A percentile compares a stretch with the other conserved stretches of the same genome.
These are phyloP conservation scores for Embidobia sp. DNA, from an alignment of 2,888 invertebrate genomes.

Conservation along the genomic window DNA sequence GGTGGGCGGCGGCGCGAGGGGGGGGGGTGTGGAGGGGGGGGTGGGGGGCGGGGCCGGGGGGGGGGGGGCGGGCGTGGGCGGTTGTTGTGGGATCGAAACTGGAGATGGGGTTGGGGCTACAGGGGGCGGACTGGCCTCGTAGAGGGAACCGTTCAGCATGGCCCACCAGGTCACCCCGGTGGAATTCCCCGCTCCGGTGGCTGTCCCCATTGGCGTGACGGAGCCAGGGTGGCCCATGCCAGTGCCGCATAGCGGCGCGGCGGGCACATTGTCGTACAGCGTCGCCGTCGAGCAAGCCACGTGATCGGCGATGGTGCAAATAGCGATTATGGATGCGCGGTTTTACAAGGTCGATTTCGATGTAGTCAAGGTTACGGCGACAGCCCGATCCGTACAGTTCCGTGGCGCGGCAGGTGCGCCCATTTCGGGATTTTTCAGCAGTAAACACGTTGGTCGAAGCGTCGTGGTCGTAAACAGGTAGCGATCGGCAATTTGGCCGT, in stretches of 20 bases:
- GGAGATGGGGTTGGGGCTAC: conserved; percentile 81
- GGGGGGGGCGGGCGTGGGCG: conserved; percentile 82
- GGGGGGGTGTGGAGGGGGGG: conserved; percentile 83
- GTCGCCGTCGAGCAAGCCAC: conserved; percentile 92
- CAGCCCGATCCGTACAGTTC: conserved; percentile 58
- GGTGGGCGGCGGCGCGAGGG: conserved; percentile 81
- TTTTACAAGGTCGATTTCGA: conserved; percentile 72
- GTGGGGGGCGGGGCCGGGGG: conserved; percentile 82
- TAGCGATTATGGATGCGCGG: conserved; percentile 81
- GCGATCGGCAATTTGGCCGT: conserved; percentile 44
- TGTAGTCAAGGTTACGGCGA: conserved; percentile 63
- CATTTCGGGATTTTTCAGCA: conserved; percentile 63
- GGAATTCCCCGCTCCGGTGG: conserved; percentile 91
- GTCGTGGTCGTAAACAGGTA: conserved; percentile 68
- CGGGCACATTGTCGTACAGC: conserved; percentile 91
- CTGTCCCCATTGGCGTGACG: conserved; percentile 83
- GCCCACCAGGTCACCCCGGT: conserved; percentile 91
- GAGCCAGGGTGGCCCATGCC: conserved; percentile 82
- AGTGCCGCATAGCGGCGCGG: conserved; percentile 85
- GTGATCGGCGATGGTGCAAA: conserved; percentile 87
- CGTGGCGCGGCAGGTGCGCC: conserved; percentile 59
- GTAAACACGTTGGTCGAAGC: conserved; percentile 62
- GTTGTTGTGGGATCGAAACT: conserved; percentile 80
- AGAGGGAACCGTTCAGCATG: conserved; percentile 92
- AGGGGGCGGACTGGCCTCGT: conserved; percentile 86